Evolutionary conservation across 2,888 invertebrate genomes (phyloP).

Genomic region (Pherbina coryleti): DNA sequence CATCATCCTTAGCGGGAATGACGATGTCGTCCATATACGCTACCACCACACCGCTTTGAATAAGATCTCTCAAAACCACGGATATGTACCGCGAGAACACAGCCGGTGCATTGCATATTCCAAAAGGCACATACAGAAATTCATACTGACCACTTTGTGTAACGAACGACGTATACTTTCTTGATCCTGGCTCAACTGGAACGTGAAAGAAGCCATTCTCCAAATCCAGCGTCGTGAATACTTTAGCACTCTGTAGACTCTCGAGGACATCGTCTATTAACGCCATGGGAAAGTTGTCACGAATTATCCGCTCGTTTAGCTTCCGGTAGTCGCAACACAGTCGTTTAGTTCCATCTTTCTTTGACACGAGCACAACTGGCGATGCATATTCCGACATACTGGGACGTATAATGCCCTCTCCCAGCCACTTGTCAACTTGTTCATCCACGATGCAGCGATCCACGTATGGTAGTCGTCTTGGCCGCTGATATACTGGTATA

Average conservation of each 20-base stretch:
- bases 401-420: constrained; percentile 9
- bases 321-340: not conserved
- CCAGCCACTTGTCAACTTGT: constrained; percentile 47
- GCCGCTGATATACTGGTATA: constrained; percentile 29
- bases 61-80: constrained; percentile 21
- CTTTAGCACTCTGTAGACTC: constrained; percentile 21
- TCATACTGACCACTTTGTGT: constrained; percentile 13
- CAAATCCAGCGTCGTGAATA: constrained; percentile 38
- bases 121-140: constrained; percentile 28
- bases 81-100: constrained; percentile 20
- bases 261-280: constrained; percentile 39
- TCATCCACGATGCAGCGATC: constrained; percentile 54
- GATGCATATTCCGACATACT: constrained; percentile 7
- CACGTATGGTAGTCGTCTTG: constrained; percentile 29
- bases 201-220: constrained; percentile 33
- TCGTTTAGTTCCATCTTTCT: constrained; percentile 5
- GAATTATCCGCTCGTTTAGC: constrained; percentile 33
- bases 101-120: constrained; percentile 24
- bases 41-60: constrained; percentile 19
- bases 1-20: too few relatives aligned
- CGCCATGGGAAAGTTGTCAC: constrained; percentile 51
- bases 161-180: constrained; percentile 22
- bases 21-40: constrained; percentile 50
- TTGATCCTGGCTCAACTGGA: constrained; percentile 18
- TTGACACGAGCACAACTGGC: not conserved